Conservation (phyloP, 2,888 invertebrate species). For the Zygaena filipendulae region DNA sequence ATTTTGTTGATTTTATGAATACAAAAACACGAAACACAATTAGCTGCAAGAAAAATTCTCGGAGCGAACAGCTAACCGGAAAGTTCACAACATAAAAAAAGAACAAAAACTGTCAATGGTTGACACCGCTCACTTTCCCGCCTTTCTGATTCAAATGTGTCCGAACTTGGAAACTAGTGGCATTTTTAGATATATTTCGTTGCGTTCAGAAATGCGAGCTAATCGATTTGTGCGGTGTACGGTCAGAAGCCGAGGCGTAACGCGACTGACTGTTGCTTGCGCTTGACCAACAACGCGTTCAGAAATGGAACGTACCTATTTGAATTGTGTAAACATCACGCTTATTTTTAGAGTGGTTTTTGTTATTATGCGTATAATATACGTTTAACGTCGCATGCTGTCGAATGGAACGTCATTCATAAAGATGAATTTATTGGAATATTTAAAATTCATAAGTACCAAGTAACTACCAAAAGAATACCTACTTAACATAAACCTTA, state of each 20-base stretch:
- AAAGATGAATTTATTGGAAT: too few species aligned
- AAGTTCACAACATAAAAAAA: too few species aligned
- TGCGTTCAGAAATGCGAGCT: conserved; percentile 18
- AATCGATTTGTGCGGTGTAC: conserved; percentile 21
- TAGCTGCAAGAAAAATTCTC: too few species aligned
- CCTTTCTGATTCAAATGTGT: conserved; percentile 7
- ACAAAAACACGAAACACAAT: too few species aligned
- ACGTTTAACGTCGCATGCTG: conserved; percentile 19
- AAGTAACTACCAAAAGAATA: too few species aligned
- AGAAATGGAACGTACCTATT: conserved; percentile 26
- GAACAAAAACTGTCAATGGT: too few species aligned
- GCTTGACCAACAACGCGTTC: conserved; percentile 22
- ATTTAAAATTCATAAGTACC: too few species aligned
- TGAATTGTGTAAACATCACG: conserved; percentile 28
- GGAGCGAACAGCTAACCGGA: too few species aligned
- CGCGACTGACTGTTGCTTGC: conserved; percentile 25
- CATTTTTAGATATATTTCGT: too few species aligned
- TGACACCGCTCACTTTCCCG: conserved; percentile 3
- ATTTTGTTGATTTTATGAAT: too few species aligned
- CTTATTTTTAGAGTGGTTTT: conserved; percentile 32
- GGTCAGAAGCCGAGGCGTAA: conserved; percentile 13
- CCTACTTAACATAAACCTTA: too few species aligned
- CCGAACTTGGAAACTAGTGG: conserved; percentile 17
- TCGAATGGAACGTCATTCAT: conserved; percentile 23
- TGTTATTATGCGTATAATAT: too few species aligned